Percentiles rank a stretch among this genome's conserved stretches.
Evolutionary conservation across 2,113 vertebrate genomes (phyloP).

Genomic region (Pygathrix nemaeus): DNA sequence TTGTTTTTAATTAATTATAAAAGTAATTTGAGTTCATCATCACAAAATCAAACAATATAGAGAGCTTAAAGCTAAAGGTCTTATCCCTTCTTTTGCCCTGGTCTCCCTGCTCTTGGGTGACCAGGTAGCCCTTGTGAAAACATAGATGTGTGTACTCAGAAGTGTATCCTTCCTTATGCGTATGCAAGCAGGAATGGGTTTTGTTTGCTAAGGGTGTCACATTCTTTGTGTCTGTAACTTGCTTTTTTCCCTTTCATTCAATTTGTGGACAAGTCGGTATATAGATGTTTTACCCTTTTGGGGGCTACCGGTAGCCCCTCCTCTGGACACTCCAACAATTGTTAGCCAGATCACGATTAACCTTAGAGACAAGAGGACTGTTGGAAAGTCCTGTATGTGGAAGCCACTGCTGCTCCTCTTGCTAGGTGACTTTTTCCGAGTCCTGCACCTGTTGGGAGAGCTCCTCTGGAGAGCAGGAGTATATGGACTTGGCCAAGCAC

Average conservation of each 20-base stretch:
- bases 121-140: not conserved
- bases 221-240: not conserved
- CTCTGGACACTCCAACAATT: not conserved
- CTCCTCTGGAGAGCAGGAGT: not conserved
- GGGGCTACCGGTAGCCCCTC: not conserved
- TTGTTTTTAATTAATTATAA: not conserved
- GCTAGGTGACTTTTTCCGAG: not conserved
- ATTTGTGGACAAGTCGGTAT: not conserved
- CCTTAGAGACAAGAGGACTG: not conserved
- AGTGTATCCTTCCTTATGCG: not conserved
- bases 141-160: not conserved
- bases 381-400: not conserved
- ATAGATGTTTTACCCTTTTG: not conserved
- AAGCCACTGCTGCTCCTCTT: not conserved
- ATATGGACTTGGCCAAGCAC: not conserved
- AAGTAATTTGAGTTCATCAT: slow-evolving; percentile 12
- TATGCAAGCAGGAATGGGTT: not conserved
- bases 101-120: not conserved
- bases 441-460: not conserved
- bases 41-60: not conserved
- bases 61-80: not conserved
- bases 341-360: not conserved
- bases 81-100: not conserved
- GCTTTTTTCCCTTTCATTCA: too few relatives aligned
- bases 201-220: not conserved